A percentile compares a stretch with the other conserved stretches of the same genome.
Evolutionary conservation across 64 coral and sea anemone genomes (phyloP).

Genomic region (Acropora yongei): DNA sequence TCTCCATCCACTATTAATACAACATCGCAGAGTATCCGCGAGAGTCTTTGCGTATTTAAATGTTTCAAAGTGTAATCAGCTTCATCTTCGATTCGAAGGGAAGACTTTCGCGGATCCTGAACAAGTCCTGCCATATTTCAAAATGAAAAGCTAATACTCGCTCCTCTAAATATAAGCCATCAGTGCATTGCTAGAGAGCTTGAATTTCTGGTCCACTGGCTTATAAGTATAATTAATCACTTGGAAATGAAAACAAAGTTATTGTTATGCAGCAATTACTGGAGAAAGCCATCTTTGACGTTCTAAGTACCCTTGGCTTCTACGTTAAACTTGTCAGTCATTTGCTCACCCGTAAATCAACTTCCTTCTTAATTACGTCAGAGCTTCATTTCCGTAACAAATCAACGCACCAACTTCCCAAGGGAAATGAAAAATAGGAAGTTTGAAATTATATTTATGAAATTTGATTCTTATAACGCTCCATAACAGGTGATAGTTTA

Average conservation of each 20-base stretch:
- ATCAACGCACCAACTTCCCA: not conserved
- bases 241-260: not conserved
- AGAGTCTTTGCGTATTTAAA: constrained; percentile 78
- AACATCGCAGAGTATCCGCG: constrained; percentile 78
- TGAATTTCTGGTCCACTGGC: not conserved
- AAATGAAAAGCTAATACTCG: not conserved
- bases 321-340: too few relatives aligned
- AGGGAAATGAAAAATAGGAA: not conserved
- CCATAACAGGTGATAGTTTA: not conserved
- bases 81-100: not conserved
- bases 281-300: too few relatives aligned
- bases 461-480: not conserved
- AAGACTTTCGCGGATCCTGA: not conserved
- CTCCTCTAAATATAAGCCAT: too few relatives aligned
- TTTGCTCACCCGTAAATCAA: not conserved
- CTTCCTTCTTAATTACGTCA: not conserved
- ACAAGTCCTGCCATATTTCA: not conserved
- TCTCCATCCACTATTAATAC: constrained; percentile 50
- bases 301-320: too few relatives aligned
- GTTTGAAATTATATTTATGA: not conserved
- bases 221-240: not conserved
- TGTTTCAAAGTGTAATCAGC: constrained; percentile 4
- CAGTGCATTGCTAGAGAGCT: too few relatives aligned
- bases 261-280: too few relatives aligned
- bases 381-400: not conserved